These are phyloP conservation scores for Parapsyche elsis DNA, from an alignment of 1,140 invertebrate genomes.

Conservation along the genomic window DNA sequence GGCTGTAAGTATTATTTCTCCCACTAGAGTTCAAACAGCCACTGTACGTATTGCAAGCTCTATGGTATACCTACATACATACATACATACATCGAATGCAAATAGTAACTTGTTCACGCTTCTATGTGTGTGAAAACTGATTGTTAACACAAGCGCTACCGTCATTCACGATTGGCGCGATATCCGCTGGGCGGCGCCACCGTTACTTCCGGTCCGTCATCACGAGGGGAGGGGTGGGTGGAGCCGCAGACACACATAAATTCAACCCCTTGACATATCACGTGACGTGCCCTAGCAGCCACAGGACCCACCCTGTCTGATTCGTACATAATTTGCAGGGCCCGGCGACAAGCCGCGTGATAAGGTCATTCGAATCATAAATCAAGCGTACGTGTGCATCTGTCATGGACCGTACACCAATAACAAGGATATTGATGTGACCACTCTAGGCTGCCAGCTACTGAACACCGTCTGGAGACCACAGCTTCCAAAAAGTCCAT, in stretches of 20 bases:
- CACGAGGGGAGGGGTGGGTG: background rate
- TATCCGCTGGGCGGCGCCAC: background rate
- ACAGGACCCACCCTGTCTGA: slow-evolving; percentile 18
- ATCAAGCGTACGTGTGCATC: slow-evolving; percentile 39
- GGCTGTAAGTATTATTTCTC: no score
- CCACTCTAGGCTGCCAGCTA: no score
- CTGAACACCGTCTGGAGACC: background rate
- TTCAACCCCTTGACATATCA: slow-evolving; percentile 54
- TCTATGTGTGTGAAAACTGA: background rate
- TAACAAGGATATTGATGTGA: no score
- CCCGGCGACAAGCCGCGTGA: slow-evolving; percentile 28
- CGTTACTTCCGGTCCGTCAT: slow-evolving; percentile 46
- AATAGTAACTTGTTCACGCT: no score
- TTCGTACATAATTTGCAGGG: slow-evolving; percentile 54
- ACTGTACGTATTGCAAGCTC: no score
- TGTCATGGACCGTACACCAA: background rate
- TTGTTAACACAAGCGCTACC: background rate
- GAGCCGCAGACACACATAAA: slow-evolving; percentile 48
- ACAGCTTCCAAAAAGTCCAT: background rate
- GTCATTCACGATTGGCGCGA: background rate
- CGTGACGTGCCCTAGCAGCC: slow-evolving; percentile 40
- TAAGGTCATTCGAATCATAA: slow-evolving; percentile 43
- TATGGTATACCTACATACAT: no score
- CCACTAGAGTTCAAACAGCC: no score
- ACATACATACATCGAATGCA: no score